These are phyloP conservation scores for Tribolium madens DNA, from an alignment of 1,140 invertebrate species.

Conservation along the genomic window DNA sequence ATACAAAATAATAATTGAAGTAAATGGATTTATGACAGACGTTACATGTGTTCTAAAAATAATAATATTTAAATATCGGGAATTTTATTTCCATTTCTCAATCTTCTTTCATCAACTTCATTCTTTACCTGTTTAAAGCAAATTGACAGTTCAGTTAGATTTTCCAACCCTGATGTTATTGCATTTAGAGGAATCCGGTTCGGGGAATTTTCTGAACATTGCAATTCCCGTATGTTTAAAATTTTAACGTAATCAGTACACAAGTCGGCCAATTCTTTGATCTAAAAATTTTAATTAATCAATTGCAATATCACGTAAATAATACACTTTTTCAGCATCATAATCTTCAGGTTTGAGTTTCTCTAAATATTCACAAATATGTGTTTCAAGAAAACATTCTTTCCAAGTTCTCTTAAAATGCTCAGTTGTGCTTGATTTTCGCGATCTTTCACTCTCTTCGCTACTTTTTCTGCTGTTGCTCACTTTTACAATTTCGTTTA, in stretches of 20 bases:
- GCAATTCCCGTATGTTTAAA: slow-evolving; percentile 51
- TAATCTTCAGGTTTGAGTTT: slow-evolving; percentile 68
- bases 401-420: slow-evolving; percentile 65
- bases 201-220: slow-evolving; percentile 54
- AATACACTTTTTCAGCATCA: slow-evolving; percentile 67
- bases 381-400: slow-evolving; percentile 66
- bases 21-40: neutral
- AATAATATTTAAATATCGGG: neutral
- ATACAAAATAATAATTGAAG: neutral
- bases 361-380: slow-evolving; percentile 67
- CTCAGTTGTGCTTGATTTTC: neutral
- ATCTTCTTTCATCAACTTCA: neutral
- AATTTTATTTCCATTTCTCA: neutral
- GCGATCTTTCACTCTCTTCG: slow-evolving; percentile 33
- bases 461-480: slow-evolving; percentile 24
- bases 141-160: slow-evolving; percentile 67
- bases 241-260: slow-evolving; percentile 67
- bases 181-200: slow-evolving; percentile 68
- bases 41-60: neutral
- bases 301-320: slow-evolving; percentile 40
- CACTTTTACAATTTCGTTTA: slow-evolving; percentile 30
- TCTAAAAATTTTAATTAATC: slow-evolving; percentile 58
- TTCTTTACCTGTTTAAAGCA: slow-evolving; percentile 55
- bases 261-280: slow-evolving; percentile 66
- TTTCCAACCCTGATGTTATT: slow-evolving; percentile 65